phyloP scores from a whole-genome alignment of 2,113 vertebrate genomes.

The Motacilla alba region DNA sequence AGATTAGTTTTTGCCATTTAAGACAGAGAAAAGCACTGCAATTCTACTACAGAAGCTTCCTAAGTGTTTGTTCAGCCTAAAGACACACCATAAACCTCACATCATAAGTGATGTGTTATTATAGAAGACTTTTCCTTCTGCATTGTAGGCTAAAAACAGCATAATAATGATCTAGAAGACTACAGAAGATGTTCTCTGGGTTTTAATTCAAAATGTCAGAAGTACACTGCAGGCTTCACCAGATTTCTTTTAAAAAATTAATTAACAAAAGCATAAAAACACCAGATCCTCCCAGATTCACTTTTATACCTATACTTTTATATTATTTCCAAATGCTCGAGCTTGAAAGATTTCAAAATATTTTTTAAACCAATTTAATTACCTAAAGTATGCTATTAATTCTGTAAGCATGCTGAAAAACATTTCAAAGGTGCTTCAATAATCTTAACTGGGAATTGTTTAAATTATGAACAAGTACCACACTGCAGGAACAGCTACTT shows the following conservation, averaged over 20 bases:
- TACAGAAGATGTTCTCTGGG: neutral
- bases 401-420: neutral
- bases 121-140: neutral
- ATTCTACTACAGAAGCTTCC: neutral
- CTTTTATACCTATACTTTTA: neutral
- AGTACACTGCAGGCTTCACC: neutral
- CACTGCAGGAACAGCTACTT: neutral
- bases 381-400: neutral
- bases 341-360: neutral
- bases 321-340: neutral
- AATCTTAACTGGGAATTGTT: neutral
- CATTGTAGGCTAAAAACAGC: neutral
- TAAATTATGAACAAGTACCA: neutral
- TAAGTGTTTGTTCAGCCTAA: neutral
- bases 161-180: neutral
- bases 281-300: neutral
- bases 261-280: neutral
- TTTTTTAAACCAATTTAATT: neutral
- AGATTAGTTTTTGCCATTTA: neutral
- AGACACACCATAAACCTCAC: neutral
- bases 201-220: neutral
- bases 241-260: neutral
- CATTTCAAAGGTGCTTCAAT: neutral
- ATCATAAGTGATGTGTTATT: neutral
- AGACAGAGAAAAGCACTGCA: neutral